These are phyloP conservation scores for Myrmophylax atrothorax DNA, from an alignment of 2,113 vertebrate genomes.

Conservation along the genomic window DNA sequence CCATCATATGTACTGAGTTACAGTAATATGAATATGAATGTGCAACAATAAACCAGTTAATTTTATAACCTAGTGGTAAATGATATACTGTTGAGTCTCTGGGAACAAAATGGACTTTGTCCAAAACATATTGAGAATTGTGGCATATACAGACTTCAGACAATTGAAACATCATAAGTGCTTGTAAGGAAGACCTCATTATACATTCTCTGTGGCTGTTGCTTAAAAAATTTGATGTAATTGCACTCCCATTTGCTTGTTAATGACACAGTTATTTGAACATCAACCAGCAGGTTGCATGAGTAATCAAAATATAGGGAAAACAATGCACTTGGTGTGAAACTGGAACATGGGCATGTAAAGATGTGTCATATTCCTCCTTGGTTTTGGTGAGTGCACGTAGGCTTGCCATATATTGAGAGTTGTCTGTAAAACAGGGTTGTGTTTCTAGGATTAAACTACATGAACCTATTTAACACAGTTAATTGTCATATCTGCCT, in stretches of 20 bases:
- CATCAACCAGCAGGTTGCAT: background rate
- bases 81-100: background rate
- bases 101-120: background rate
- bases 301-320: background rate
- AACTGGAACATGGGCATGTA: background rate
- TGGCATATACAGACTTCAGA: background rate
- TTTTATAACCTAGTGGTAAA: background rate
- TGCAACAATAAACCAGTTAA: background rate
- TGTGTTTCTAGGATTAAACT: background rate
- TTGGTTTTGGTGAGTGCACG: fast-evolving
- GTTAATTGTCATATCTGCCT: background rate
- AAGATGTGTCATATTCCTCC: background rate
- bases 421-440: background rate
- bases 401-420: background rate
- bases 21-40: background rate
- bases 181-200: background rate
- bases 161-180: background rate
- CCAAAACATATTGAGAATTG: background rate
- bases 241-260: background rate
- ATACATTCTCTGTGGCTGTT: background rate
- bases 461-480: background rate
- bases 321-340: background rate
- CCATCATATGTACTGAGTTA: background rate
- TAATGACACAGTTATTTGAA: background rate
- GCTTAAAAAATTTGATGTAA: background rate